Base-by-base conservation (phyloP, 2,113 vertebrate genomes). In the Paratilapia polleni region DNA sequence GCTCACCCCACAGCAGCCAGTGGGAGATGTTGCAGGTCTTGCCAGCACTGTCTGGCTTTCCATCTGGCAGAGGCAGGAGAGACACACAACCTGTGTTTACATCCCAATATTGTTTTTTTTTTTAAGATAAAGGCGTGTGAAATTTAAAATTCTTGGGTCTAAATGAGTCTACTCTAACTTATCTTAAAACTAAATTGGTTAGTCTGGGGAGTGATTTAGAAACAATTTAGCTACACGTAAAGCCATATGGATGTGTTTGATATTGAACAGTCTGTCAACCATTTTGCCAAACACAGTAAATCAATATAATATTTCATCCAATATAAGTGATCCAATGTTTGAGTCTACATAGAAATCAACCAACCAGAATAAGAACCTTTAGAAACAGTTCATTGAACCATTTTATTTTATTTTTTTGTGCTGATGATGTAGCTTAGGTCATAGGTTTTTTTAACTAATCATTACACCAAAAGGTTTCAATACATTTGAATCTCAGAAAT, bases 41-140 rank as follows among this genome's bases (percentile, higher is more conserved):
- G 93, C 92, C 93, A 93, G 90, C 84, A 83, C 79, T 88, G 91
- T 93, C 91, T 88, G 88, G 61, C 76, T 79, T 80, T 84, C 92
- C 91, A 93, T 93, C 89, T 94, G 92, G 83, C 84, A 87, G 43
- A 83, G 52, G 17, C 61, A 73, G 34, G 38, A 75, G 7, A 54
- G 20, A 80, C 68, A 76, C 19, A 36, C 83, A 84, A 81, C 60
- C 75, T 41, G 81, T 90, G 82, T 89, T 92, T 86, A 90, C 90
- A 90, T 87, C 77, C 43, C 60, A 76, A 20, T 64, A 31, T 90
- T 84, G 19, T 20, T 49, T 49, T 7, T 47, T 41, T 28, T 62
- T 60, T 77, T 19, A 10, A 34, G 15, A 68, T 52, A 56, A 85
- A 56, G 43, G 56, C 63, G 74, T 82, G 84, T 83, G 57, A 78